Conservation (phyloP, 2,888 invertebrate species). For the Acronicta psi region DNA sequence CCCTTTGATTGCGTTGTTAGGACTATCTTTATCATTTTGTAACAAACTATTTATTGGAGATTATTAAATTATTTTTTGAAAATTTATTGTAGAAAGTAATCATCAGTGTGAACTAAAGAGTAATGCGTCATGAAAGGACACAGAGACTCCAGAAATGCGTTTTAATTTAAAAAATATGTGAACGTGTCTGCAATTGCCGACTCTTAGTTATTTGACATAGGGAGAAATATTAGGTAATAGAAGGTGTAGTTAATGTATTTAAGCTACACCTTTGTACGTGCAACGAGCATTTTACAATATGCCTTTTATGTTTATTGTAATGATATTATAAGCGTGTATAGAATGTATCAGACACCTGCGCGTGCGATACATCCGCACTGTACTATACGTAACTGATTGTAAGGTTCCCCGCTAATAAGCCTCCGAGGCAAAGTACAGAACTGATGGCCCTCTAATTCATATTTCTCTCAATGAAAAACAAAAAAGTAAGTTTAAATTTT, state of each 20-base stretch:
- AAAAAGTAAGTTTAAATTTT: slow-evolving; percentile 29
- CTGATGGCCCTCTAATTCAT: slow-evolving; percentile 36
- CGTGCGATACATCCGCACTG: slow-evolving; percentile 25
- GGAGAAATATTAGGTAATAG: not conserved
- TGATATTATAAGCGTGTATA: slow-evolving; percentile 21
- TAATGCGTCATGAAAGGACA: no score
- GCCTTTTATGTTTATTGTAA: slow-evolving; percentile 38
- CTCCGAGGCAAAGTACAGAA: slow-evolving; percentile 31
- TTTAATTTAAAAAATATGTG: no score
- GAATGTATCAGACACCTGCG: slow-evolving; percentile 43
- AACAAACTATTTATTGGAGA: no score
- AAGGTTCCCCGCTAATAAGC: slow-evolving; percentile 34
- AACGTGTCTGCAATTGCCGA: no score
- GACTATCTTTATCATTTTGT: slow-evolving; percentile 2
- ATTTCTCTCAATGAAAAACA: slow-evolving; percentile 40
- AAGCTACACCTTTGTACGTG: slow-evolving; percentile 26
- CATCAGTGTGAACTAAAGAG: no score
- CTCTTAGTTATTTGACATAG: no score
- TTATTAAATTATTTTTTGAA: no score
- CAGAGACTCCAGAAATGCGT: no score
- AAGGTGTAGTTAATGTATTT: slow-evolving; percentile 32
- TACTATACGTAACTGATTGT: slow-evolving; percentile 44
- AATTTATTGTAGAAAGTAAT: no score
- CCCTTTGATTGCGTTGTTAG: slow-evolving; percentile 34
- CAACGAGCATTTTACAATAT: slow-evolving; percentile 29